Percentiles rank a stretch among this genome's conserved stretches.
Evolutionary conservation across 2,888 invertebrate species (phyloP).

Genomic region (Ornithoptera priamus): DNA sequence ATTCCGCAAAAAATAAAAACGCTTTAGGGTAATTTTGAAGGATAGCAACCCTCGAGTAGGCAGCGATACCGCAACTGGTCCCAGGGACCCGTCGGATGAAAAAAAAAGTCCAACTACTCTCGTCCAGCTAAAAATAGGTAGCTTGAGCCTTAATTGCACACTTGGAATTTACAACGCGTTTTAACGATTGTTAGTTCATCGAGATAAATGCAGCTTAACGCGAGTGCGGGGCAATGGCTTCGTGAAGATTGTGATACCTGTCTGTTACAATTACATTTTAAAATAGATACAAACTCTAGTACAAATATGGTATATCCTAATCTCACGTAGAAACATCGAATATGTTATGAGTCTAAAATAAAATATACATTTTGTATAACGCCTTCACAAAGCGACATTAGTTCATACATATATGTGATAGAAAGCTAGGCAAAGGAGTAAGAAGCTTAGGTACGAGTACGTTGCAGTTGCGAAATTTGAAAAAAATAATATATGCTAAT

Average conservation of each 20-base stretch:
- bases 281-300: conserved; percentile 37
- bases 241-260: conserved; percentile 44
- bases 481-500: no score
- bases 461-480: no score
- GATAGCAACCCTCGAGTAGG: conserved; percentile 22
- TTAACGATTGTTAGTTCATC: conserved; percentile 58
- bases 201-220: conserved; percentile 46
- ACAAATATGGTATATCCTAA: conserved; percentile 31
- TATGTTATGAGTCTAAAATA: conserved; percentile 37
- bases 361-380: conserved; percentile 36
- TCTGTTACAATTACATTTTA: conserved; percentile 48
- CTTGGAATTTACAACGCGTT: conserved; percentile 70
- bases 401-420: no score
- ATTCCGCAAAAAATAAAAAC: no score
- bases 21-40: not conserved
- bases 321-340: conserved; percentile 34
- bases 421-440: no score
- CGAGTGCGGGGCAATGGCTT: conserved; percentile 44
- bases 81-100: conserved; percentile 45
- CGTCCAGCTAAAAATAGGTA: conserved; percentile 69
- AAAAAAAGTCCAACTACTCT: conserved; percentile 47
- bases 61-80: conserved; percentile 50
- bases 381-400: conserved; percentile 3
- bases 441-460: no score
- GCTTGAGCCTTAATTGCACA: conserved; percentile 65